Evolutionary conservation across 2,797 vertebrate genomes (phyloP), one percentile per base, ranked within the genome.

Genomic region (Cheirogaleus major): DNA sequence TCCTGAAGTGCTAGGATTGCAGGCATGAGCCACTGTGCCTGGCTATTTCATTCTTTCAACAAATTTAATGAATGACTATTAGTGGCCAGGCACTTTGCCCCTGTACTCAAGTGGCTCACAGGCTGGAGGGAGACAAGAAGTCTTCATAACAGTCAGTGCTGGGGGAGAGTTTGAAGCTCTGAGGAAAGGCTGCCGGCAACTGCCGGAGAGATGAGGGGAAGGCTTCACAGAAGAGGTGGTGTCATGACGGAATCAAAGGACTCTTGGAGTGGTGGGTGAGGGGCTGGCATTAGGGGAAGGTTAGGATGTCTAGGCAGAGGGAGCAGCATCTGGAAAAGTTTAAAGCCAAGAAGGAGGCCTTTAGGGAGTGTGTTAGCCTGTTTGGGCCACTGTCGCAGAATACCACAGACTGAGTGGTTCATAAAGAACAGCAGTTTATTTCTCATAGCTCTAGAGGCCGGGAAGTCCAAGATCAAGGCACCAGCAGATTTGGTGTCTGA

Each of bases 41-140:
- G 32, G 7, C 32, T 76, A 92, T 20, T 87, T 92, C 72, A 65
- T 61, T 76, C 59, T 93, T 87, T 95, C 35, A 88, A 91, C 48
- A 50, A 91, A 61, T 17, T 67, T 79, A 76, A 38, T 78, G 80
- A 59, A 41, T 91, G 79, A 48, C 79, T 27, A 1, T 11, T 61
- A 6, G 93, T 45, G 50, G 50, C 30, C 50, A 20, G 72, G 30
- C 7, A 35, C 30, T 2, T 1, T 17, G 1, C 59, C 69, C 75
- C 20, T 50, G 30, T 67, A 43, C 41, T 76, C 20, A 25, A 7
- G 23, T 69, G 91, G 41, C 25, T 63, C n/a, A 15, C 45, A 23
- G 87, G 14, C 38, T 65, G 22, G 61, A 63, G 41, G 43, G 11
- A 41, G 70, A 86, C 41, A 4, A 41, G 1, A 45, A 65, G 30